Conservation (phyloP, 2,797 vertebrate genomes). For the Xyrichtys novacula region DNA sequence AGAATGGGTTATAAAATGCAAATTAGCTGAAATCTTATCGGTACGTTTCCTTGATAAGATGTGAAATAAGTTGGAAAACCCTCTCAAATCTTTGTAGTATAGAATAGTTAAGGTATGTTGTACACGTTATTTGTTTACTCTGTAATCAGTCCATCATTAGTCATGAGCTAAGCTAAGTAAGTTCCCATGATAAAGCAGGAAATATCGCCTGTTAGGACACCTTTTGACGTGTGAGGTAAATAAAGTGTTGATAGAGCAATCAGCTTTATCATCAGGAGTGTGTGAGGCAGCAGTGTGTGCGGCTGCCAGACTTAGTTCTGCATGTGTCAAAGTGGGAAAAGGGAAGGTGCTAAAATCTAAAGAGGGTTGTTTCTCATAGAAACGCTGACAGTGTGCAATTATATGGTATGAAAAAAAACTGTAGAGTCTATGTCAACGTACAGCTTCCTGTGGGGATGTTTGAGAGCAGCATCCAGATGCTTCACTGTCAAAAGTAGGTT, state of each 20-base stretch:
- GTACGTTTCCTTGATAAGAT: no score
- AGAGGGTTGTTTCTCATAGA: slow-evolving; percentile 34
- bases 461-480: slow-evolving; percentile 10
- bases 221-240: slow-evolving; percentile 22
- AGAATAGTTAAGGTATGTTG: no score
- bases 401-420: slow-evolving; percentile 3
- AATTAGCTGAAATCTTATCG: no score
- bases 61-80: no score
- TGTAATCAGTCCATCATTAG: background rate
- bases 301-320: slow-evolving; percentile 28
- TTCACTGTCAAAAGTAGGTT: slow-evolving; percentile 6
- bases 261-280: background rate
- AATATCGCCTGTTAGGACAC: slow-evolving; percentile 40
- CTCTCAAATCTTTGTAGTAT: no score
- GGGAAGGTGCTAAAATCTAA: slow-evolving; percentile 50
- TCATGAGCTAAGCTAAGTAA: background rate
- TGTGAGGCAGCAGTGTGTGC: slow-evolving; percentile 23
- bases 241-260: slow-evolving; percentile 27
- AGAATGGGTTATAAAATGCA: no score
- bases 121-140: no score
- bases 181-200: slow-evolving; percentile 3
- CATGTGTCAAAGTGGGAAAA: slow-evolving; percentile 25
- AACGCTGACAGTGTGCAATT: slow-evolving; percentile 10
- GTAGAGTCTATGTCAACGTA: background rate
- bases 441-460: background rate